Percentiles rank a stretch among this genome's conserved stretches.
Evolutionary conservation across 2,113 vertebrate genomes (phyloP).

Genomic region (Semnornis frantzii): DNA sequence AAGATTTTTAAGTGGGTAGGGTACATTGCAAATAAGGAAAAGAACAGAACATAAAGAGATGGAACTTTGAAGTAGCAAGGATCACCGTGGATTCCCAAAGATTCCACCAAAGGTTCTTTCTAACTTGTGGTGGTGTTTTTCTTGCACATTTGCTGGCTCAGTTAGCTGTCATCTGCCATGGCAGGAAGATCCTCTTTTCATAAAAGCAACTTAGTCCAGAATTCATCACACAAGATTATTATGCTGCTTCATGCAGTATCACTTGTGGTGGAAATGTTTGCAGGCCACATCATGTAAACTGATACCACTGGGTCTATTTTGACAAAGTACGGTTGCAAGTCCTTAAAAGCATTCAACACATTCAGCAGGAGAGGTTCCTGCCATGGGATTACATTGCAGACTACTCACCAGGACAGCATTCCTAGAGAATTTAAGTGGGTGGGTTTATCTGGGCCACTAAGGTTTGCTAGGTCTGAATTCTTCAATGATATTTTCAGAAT

Average conservation of each 20-base stretch:
- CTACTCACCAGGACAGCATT: neutral
- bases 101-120: neutral
- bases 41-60: neutral
- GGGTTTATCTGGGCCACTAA: neutral
- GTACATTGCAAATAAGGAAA: neutral
- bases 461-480: neutral
- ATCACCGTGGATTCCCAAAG: neutral
- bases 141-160: neutral
- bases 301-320: neutral
- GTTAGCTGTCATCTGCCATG: neutral
- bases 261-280: neutral
- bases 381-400: neutral
- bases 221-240: neutral
- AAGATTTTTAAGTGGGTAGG: neutral
- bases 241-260: neutral
- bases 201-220: neutral
- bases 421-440: neutral
- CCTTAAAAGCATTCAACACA: neutral
- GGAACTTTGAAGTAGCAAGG: neutral
- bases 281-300: rapidly evolving
- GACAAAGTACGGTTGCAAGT: neutral
- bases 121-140: neutral
- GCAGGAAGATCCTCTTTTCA: neutral
- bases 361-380: neutral
- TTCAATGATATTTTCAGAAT: neutral